phyloP scores from a whole-genome alignment of 2,113 vertebrate species.

The Panthera leo region DNA sequence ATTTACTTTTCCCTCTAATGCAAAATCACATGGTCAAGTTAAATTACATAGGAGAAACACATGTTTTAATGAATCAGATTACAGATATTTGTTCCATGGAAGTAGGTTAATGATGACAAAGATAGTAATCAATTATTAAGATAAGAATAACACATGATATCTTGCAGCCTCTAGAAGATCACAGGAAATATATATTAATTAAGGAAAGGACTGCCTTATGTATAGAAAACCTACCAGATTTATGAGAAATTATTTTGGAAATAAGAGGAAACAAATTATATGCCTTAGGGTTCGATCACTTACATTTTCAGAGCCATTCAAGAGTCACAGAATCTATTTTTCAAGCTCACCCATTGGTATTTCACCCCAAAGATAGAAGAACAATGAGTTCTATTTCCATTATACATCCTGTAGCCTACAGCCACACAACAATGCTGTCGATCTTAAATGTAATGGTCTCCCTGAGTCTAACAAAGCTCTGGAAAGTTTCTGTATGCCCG shows the following conservation, averaged over 20 bases:
- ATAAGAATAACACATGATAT: slow-evolving; percentile 39
- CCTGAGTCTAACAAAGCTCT: neutral
- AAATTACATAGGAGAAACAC: slow-evolving; percentile 17
- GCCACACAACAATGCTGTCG: neutral
- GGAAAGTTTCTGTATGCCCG: neutral
- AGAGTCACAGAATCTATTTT: slow-evolving; percentile 9
- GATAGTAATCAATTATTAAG: slow-evolving; percentile 68
- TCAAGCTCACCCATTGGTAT: neutral
- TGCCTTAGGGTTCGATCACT: neutral
- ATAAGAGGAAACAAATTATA: slow-evolving; percentile 10
- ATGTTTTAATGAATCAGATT: slow-evolving; percentile 47
- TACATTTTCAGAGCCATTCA: neutral
- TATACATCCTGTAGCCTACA: neutral
- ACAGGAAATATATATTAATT: neutral
- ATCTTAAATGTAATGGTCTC: neutral
- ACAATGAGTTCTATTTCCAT: neutral
- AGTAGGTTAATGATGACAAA: slow-evolving; percentile 48
- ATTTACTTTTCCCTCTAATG: slow-evolving; percentile 24
- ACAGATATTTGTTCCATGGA: slow-evolving; percentile 66
- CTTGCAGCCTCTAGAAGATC: neutral
- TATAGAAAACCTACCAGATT: neutral
- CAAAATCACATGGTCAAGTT: slow-evolving; percentile 18
- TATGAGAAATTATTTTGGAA: slow-evolving; percentile 23
- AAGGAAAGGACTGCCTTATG: neutral
- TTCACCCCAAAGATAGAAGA: neutral